These are phyloP conservation scores for Sialia sialis DNA, from an alignment of 2,113 vertebrate genomes.

Conservation along the genomic window DNA sequence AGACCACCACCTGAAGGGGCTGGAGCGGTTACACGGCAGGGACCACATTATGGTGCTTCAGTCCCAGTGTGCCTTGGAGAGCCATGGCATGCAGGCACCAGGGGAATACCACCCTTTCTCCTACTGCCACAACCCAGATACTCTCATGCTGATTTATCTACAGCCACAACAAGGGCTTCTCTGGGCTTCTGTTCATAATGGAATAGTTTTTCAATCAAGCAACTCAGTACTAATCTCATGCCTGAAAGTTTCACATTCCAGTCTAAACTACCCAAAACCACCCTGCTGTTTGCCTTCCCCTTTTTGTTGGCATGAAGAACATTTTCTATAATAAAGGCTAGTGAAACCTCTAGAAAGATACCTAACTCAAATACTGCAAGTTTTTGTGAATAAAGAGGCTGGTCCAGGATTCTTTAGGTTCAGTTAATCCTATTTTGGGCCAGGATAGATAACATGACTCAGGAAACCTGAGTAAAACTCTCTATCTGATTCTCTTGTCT, in stretches of 20 bases:
- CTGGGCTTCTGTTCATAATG: not conserved
- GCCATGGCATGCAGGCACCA: accelerated
- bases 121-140: not conserved
- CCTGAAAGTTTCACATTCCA: not conserved
- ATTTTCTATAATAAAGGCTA: not conserved
- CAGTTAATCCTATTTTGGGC: not conserved
- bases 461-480: not conserved
- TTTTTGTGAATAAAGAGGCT: not conserved
- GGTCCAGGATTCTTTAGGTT: not conserved
- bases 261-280: not conserved
- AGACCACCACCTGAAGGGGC: accelerated
- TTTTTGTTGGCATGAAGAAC: not conserved
- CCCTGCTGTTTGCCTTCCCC: not conserved
- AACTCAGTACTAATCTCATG: not conserved
- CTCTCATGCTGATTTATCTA: not conserved
- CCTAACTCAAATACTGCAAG: not conserved
- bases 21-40: accelerated
- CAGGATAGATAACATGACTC: not conserved
- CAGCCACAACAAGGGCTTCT: not conserved
- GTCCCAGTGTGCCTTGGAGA: accelerated
- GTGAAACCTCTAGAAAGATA: not conserved
- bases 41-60: too few relatives aligned
- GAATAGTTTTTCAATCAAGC: not conserved
- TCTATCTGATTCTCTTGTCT: not conserved
- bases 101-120: accelerated